Evolutionary conservation across 1,140 invertebrate species (phyloP), one percentile per base, ranked within the genome.

Genomic region (Pygmarrhopalites habei): DNA sequence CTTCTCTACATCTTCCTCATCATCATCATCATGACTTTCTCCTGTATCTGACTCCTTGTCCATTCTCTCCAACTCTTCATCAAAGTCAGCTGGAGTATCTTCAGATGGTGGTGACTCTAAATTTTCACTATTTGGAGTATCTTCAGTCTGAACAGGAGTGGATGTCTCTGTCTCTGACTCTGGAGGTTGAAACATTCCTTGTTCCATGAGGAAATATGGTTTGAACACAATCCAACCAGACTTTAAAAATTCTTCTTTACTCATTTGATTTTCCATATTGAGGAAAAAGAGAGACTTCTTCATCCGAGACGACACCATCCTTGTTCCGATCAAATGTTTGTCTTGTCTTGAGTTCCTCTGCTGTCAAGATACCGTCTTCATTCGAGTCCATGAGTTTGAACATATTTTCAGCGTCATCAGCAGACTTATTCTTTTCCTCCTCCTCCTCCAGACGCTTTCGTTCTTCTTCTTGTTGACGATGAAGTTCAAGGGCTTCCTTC

Each of bases 281-380:
- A 93, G 77, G 75, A 90, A 92, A 73, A 83, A 88, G 73, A 77
- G 52, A 3, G 86, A n/a, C 86, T 76, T 95, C 90, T 71, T 95
- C 92, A 57, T 90, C 86, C 44, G 85, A 82, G 49, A 93, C 89
- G 60, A 82, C 80, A 7, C 92, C 92, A 81, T 98, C 87, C 62
- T 83, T 83, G 77, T 97, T 87, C 67, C 84, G 85, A 78, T 97
- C 94, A 80, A 97, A 92, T 44, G 39, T 32, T 72, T 80, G 78
- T 66, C 85, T 82, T 5, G 82, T 80, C 77, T 87, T 85, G 14
- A 98, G 75, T 78, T 98, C 95, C 53, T 81, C 78, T 41, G 87
- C 73, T 65, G 86, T 83, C 44, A 96, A 75, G 57, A 76, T 74
- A 58, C 82, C 84, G 79, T 92, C 89, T 60, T 79, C 74, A 78